Evolutionary conservation across 1,140 invertebrate species (phyloP).

Genomic region (Octopus bimaculoides): DNA sequence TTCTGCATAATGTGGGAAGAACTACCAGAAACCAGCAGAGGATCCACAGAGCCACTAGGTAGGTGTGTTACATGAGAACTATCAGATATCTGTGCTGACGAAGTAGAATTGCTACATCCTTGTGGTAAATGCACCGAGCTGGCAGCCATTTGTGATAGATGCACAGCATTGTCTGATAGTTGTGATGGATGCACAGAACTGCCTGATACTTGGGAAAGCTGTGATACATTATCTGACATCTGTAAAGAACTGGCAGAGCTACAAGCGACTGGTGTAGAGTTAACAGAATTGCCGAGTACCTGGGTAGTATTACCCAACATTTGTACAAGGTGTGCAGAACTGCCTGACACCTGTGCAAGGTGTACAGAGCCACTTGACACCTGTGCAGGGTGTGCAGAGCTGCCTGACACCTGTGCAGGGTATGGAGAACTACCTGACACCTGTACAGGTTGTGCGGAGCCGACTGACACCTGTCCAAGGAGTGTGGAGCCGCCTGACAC

Average conservation of each 20-base stretch:
- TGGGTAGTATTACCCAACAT: background rate
- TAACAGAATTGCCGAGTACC: background rate
- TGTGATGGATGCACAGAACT: background rate
- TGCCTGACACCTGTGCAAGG: background rate
- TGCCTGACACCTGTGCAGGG: background rate
- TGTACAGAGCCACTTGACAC: background rate
- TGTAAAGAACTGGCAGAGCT: background rate
- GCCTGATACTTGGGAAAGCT: background rate
- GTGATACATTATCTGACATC: background rate
- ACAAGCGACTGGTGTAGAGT: background rate
- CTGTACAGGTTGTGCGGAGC: background rate
- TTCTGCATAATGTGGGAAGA: background rate
- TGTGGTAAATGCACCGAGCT: background rate
- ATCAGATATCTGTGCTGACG: background rate
- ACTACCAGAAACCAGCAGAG: background rate
- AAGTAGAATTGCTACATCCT: background rate
- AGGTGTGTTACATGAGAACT: background rate
- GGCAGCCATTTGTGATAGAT: background rate
- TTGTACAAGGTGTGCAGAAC: background rate
- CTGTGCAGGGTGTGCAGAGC: background rate
- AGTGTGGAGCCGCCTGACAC: background rate
- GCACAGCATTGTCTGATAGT: background rate
- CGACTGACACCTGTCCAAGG: background rate
- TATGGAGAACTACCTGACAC: background rate
- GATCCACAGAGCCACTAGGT: background rate